Evolutionary conservation across 2,888 invertebrate species (phyloP).

Genomic region (Drosophila fungiperda): DNA sequence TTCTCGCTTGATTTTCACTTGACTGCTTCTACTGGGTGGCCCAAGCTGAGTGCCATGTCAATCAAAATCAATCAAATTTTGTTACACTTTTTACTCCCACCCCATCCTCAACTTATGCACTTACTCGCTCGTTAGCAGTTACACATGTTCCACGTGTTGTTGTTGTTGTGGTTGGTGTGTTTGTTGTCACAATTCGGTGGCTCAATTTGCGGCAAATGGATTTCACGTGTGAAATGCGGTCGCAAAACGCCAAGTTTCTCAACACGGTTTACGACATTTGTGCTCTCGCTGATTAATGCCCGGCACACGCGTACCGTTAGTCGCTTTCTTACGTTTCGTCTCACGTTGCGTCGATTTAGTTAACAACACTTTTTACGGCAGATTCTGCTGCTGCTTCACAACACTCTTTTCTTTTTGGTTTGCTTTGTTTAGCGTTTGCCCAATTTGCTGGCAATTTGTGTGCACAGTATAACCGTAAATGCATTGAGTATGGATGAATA

Average conservation of each 20-base stretch:
- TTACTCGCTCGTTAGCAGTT: conserved; percentile 61
- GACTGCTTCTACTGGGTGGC: conserved; percentile 48
- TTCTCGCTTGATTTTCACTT: conserved; percentile 25
- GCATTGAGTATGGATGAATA: conserved; percentile 2
- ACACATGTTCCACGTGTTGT: conserved; percentile 60
- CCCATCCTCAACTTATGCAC: conserved; percentile 11
- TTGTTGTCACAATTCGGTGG: conserved; percentile 5
- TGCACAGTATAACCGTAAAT: conserved; percentile 1
- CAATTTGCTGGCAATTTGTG: conserved; percentile 1
- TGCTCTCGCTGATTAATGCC: conserved; percentile 20
- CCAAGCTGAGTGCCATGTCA: conserved; percentile 57
- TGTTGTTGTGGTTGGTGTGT: conserved; percentile 16
- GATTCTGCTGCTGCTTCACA: conserved; percentile 11
- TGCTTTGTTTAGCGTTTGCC: conserved; percentile 22
- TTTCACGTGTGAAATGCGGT: conserved; percentile 43
- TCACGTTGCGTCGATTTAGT: background rate
- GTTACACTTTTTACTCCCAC: conserved; percentile 31
- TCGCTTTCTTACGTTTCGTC: background rate
- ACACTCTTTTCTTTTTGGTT: conserved; percentile 16
- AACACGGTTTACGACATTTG: conserved; percentile 13
- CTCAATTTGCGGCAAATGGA: conserved; percentile 43
- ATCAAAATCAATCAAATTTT: conserved; percentile 80
- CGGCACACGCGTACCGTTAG: conserved; percentile 30
- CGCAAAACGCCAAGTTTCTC: conserved; percentile 29
- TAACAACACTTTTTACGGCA: conserved; percentile 9